Evolutionary conservation across 2,797 vertebrate species (phyloP).

Genomic region (Harpagifer antarcticus): DNA sequence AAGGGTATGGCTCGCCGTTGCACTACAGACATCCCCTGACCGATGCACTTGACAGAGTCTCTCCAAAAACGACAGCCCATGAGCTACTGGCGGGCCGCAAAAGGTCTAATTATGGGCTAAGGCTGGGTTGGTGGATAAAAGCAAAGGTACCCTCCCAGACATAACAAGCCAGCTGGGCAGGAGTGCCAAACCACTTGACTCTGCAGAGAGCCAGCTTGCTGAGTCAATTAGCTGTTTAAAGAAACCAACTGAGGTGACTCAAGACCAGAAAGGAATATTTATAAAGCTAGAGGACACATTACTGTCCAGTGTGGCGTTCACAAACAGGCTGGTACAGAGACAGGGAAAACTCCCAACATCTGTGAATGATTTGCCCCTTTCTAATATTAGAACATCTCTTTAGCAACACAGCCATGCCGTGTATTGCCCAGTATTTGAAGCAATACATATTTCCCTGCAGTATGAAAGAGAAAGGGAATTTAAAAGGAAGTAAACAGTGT

Average conservation of each 20-base stretch:
- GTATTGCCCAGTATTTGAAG: not conserved
- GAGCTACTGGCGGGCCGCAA: constrained; percentile 68
- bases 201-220: constrained; percentile 58
- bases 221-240: constrained; percentile 73
- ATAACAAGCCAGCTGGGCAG: constrained; percentile 74
- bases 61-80: constrained; percentile 53
- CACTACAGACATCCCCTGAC: constrained; percentile 44
- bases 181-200: constrained; percentile 67
- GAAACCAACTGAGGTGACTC: constrained; percentile 66
- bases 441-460: not conserved
- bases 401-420: not conserved
- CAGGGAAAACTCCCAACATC: constrained; percentile 64
- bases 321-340: constrained; percentile 38
- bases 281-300: constrained; percentile 59
- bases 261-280: constrained; percentile 72
- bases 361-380: constrained; percentile 49
- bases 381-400: constrained; percentile 27
- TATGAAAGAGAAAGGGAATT: not conserved
- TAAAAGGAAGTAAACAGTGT: constrained; percentile 25
- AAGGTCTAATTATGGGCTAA: constrained; percentile 78
- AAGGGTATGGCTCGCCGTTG: constrained; percentile 57
- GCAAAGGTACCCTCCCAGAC: constrained; percentile 75
- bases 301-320: constrained; percentile 54
- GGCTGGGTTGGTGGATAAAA: constrained; percentile 65
- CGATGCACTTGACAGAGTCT: constrained; percentile 52